These are phyloP conservation scores for Falcaria lacertinaria DNA, from an alignment of 2,888 invertebrate genomes.

Conservation along the genomic window DNA sequence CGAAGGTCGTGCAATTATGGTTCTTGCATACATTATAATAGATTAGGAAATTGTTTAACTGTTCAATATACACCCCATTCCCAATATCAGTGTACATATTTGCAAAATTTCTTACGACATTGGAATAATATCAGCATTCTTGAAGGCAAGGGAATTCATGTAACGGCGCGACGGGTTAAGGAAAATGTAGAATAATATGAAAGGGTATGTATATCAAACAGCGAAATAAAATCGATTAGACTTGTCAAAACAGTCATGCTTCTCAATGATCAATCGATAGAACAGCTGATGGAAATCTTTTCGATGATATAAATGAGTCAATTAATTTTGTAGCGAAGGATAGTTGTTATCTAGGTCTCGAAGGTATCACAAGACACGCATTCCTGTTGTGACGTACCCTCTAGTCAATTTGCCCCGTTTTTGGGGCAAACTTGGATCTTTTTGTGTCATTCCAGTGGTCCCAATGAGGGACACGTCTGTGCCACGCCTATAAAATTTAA, in stretches of 20 bases:
- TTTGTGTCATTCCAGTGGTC: constrained; percentile 68
- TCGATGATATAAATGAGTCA: constrained; percentile 14
- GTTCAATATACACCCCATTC: not conserved
- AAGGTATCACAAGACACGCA: constrained; percentile 63
- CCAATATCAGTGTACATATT: too few relatives aligned
- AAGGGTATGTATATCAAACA: not conserved
- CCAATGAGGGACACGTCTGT: constrained; percentile 76
- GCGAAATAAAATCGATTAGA: not conserved
- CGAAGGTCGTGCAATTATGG: not conserved
- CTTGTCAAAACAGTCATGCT: not conserved
- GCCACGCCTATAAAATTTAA: constrained; percentile 67
- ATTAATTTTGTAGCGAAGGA: constrained; percentile 29
- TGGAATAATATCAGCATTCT: too few relatives aligned
- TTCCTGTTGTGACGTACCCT: constrained; percentile 72
- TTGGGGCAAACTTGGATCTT: constrained; percentile 71
- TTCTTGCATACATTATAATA: not conserved
- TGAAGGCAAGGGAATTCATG: too few relatives aligned
- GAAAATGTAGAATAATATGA: too few relatives aligned
- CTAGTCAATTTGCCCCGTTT: constrained; percentile 76
- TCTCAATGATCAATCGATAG: not conserved
- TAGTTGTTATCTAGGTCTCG: constrained; percentile 51
- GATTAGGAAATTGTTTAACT: not conserved
- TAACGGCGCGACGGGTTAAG: too few relatives aligned
- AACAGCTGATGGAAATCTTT: not conserved
- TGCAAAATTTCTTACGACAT: too few relatives aligned